Conservation (phyloP, 2,888 invertebrate species). For the Limnephilus rhombicus region DNA sequence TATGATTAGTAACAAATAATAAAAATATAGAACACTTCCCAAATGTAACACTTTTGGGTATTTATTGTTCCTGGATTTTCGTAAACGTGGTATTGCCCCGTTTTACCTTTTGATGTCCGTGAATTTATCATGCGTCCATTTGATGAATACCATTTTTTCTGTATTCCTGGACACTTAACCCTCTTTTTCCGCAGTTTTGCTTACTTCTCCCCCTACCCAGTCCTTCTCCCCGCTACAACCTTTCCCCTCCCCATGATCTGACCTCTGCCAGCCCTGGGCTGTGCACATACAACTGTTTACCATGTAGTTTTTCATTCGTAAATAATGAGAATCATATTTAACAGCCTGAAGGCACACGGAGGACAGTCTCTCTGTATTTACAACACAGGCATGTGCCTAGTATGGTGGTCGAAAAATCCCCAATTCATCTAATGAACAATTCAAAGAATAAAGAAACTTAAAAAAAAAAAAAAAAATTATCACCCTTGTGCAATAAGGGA, state of each 20-base stretch:
- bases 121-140: neutral
- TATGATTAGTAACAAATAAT: too few relatives aligned
- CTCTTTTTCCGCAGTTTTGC: neutral
- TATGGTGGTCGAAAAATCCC: too few relatives aligned
- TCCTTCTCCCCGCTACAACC: neutral
- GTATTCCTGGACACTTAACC: neutral
- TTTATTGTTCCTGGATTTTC: neutral
- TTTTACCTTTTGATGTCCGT: neutral
- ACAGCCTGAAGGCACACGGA: neutral
- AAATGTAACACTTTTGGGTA: too few relatives aligned
- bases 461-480: too few relatives aligned
- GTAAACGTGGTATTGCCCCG: neutral
- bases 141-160: neutral
- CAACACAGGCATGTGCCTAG: too few relatives aligned
- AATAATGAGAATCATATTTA: neutral
- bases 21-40: too few relatives aligned
- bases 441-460: too few relatives aligned
- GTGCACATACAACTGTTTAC: neutral
- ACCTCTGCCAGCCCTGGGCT: neutral
- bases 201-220: neutral
- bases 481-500: neutral
- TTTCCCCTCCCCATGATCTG: neutral
- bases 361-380: neutral
- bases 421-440: too few relatives aligned
- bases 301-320: neutral